Evolutionary conservation across 2,797 vertebrate genomes (phyloP), one percentile per base, ranked within the genome.

Genomic region (Delichon dasypus): DNA sequence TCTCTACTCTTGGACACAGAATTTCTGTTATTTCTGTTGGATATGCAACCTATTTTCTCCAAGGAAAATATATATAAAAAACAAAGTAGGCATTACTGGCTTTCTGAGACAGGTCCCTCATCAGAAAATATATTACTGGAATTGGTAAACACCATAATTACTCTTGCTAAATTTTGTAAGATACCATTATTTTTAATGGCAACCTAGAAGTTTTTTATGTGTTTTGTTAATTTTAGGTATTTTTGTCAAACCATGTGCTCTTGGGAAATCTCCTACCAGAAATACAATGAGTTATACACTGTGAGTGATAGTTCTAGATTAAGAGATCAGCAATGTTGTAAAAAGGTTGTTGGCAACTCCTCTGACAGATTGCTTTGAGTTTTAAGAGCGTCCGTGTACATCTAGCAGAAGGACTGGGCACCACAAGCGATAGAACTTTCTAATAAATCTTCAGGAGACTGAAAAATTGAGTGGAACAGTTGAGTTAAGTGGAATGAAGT

Each of bases 381-480:
- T 90, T 90, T 66, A 85, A 93, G 72, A 82, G 32, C 81, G 89
- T 76, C 71, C 2, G 2, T 54, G 51, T 91, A 45, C 27, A 51
- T 82, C 84, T 93, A 60, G 51, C 53, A 60, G 60, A 66, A 92
- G 34, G 26, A 87, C 66, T 50, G 45, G 44, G 22, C 0, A 1
- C 64, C 85, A 74, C 32, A 9, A 85, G 87, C 90, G 88, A 88
- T 85, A 89, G 89, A 94, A 90, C 21, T 87, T 91, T 64, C 62
- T 75, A 90, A 92, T 89, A 90, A 93, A 90, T 92, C 75, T 92
- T 74, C 48, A 94, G 71, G 34, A 94, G 40, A 71, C 57, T 87
- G 38, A 95, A 88, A 71, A 90, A 75, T 60, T n/a, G 91, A 80
- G 45, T 72, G 72, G 27, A 89, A 89, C 6, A 36, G 60, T 85